These are phyloP conservation scores for Macaca nemestrina DNA, from an alignment of 2,113 vertebrate species.

Conservation along the genomic window DNA sequence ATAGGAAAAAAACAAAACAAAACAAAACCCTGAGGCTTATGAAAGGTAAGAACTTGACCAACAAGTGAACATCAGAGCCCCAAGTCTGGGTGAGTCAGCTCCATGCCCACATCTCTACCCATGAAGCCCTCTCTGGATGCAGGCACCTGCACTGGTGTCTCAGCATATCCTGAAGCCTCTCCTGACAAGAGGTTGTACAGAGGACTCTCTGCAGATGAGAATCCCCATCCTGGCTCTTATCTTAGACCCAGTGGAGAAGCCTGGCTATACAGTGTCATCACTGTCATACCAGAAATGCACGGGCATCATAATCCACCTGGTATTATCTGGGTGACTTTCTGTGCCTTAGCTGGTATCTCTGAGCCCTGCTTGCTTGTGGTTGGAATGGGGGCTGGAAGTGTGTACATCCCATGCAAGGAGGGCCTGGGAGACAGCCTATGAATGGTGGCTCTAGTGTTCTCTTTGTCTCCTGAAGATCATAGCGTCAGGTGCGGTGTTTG, in stretches of 20 bases:
- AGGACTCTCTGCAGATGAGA: neutral
- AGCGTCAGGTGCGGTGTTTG: rapidly evolving
- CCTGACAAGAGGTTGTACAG: no score
- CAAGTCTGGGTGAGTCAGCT: rapidly evolving
- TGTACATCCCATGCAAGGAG: rapidly evolving
- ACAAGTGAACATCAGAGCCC: neutral
- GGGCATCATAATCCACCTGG: rapidly evolving
- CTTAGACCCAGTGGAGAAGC: rapidly evolving
- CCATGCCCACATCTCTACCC: neutral
- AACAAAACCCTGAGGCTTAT: neutral
- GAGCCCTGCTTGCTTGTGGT: neutral
- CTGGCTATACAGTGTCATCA: rapidly evolving
- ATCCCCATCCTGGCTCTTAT: no score
- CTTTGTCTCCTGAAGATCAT: no score
- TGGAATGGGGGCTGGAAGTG: neutral
- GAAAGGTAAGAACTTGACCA: neutral
- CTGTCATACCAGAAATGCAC: rapidly evolving
- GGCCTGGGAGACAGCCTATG: rapidly evolving
- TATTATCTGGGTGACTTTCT: no score
- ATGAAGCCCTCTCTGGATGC: rapidly evolving
- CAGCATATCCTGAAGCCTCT: no score
- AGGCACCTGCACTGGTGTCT: rapidly evolving
- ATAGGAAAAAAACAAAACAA: no score
- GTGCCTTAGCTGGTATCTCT: neutral
- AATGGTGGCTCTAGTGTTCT: rapidly evolving